A percentile compares a stretch with the other conserved stretches of the same genome.
These are phyloP conservation scores for Galerucella calmariensis DNA, from an alignment of 2,888 invertebrate species.

Conservation along the genomic window DNA sequence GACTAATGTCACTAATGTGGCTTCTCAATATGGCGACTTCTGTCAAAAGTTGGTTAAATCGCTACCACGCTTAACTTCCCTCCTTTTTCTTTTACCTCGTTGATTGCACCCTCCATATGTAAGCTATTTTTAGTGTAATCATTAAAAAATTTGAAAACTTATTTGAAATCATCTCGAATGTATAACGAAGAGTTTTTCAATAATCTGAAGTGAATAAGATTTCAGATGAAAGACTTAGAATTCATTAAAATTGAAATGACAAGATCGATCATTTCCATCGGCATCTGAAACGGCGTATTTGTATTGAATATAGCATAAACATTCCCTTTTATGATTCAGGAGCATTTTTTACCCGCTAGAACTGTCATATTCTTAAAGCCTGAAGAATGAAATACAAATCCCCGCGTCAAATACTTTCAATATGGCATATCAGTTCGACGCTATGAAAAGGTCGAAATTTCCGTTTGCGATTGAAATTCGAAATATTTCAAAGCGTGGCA, in stretches of 20 bases:
- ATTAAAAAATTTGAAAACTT: not conserved
- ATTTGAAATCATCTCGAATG: not conserved
- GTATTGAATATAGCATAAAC: constrained; percentile 27
- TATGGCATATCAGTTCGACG: constrained; percentile 32
- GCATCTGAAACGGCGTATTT: constrained; percentile 19
- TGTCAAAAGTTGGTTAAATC: no score
- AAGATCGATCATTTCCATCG: constrained; percentile 29
- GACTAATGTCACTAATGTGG: no score
- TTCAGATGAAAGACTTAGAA: not conserved
- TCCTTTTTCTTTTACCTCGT: no score
- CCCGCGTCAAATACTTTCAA: constrained; percentile 33
- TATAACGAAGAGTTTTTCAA: not conserved
- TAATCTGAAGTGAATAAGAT: not conserved
- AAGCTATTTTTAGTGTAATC: no score
- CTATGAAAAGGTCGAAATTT: constrained; percentile 27
- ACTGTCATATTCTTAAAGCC: constrained; percentile 32
- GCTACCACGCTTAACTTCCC: no score
- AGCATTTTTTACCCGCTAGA: constrained; percentile 17
- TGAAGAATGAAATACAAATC: constrained; percentile 34
- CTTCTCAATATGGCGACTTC: no score
- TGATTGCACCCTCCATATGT: no score
- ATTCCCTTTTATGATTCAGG: constrained; percentile 23
- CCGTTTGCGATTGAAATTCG: constrained; percentile 25
- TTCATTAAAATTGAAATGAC: constrained; percentile 17
- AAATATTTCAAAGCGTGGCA: constrained; percentile 33